Conservation (phyloP, 1,140 invertebrate species). For the Drosophila kanapiae region DNA sequence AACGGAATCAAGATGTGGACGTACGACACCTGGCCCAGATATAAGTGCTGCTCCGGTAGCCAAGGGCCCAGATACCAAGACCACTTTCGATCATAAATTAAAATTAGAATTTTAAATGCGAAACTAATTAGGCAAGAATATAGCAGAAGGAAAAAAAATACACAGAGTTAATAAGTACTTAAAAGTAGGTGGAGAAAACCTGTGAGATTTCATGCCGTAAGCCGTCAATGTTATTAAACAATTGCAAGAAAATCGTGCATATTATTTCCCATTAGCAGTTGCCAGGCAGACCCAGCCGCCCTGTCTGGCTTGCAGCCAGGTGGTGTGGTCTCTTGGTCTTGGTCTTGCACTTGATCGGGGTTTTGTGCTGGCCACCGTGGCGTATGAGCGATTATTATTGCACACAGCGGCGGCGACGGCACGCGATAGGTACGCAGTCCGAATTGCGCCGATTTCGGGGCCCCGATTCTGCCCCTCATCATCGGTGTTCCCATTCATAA, state of each 20-base stretch:
- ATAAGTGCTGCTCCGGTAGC: conserved; percentile 47
- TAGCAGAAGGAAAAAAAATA: conserved; percentile 10
- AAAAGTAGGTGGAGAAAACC: conserved; percentile 56
- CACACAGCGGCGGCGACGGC: conserved; percentile 14
- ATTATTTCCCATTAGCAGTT: conserved; percentile 59
- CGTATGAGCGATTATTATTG: conserved; percentile 59
- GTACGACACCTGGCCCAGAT: conserved; percentile 69
- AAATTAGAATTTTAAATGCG: conserved; percentile 80
- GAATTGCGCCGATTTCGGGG: conserved; percentile 2
- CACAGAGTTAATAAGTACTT: conserved; percentile 21
- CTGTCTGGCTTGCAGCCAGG: conserved; percentile 18
- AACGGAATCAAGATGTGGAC: conserved; percentile 23
- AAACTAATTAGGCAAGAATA: conserved; percentile 63
- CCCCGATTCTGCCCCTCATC: conserved; percentile 45
- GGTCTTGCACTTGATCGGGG: conserved; percentile 8
- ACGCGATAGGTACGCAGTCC: conserved; percentile 28
- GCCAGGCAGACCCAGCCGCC: conserved; percentile 29
- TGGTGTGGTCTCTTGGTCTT: conserved; percentile 25
- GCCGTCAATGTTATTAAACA: conserved; percentile 53
- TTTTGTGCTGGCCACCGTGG: conserved; percentile 33
- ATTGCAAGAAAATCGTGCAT: conserved; percentile 75
- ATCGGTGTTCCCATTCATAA: conserved; percentile 34
- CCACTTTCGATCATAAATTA: conserved; percentile 81
- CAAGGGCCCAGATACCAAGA: conserved; percentile 49
- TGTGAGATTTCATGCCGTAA: conserved; percentile 78